phyloP scores from a whole-genome alignment of 2,888 invertebrate genomes.

The Gonocerus acuteangulatus region DNA sequence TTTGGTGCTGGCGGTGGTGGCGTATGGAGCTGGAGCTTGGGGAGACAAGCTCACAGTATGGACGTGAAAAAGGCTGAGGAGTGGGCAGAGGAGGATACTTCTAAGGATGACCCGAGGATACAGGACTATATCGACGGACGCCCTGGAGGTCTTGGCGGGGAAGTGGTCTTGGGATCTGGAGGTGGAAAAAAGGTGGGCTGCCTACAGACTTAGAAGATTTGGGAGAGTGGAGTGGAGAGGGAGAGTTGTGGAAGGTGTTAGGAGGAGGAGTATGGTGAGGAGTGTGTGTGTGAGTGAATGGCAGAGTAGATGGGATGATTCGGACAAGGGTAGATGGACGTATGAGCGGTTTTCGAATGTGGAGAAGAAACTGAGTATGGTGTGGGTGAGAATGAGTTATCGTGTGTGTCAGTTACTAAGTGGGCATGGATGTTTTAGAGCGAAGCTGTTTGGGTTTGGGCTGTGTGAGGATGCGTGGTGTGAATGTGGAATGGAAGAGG shows the following conservation, averaged over 20 bases:
- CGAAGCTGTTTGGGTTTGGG: not conserved
- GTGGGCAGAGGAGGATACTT: not conserved
- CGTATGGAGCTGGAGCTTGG: not conserved
- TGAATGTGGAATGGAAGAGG: not conserved
- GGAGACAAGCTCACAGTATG: not conserved
- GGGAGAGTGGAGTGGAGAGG: not conserved
- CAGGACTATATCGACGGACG: conserved; percentile 6
- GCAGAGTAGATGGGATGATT: not conserved
- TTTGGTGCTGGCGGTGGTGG: not conserved
- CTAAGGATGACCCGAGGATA: not conserved
- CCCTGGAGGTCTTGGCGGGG: not conserved
- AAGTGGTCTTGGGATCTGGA: not conserved
- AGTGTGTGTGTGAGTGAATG: not conserved
- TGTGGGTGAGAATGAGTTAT: not conserved
- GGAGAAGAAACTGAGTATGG: not conserved
- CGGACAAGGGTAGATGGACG: not conserved
- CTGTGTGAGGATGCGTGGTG: not conserved
- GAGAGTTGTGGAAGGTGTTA: not conserved
- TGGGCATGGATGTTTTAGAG: not conserved
- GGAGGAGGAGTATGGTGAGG: not conserved
- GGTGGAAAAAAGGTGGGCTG: not conserved
- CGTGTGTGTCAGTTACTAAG: not conserved
- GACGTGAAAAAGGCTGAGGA: not conserved
- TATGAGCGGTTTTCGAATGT: not conserved
- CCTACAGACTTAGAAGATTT: not conserved